Evolutionary conservation across 1,140 invertebrate genomes (phyloP).

Genomic region (Panagrolaimus sp.): DNA sequence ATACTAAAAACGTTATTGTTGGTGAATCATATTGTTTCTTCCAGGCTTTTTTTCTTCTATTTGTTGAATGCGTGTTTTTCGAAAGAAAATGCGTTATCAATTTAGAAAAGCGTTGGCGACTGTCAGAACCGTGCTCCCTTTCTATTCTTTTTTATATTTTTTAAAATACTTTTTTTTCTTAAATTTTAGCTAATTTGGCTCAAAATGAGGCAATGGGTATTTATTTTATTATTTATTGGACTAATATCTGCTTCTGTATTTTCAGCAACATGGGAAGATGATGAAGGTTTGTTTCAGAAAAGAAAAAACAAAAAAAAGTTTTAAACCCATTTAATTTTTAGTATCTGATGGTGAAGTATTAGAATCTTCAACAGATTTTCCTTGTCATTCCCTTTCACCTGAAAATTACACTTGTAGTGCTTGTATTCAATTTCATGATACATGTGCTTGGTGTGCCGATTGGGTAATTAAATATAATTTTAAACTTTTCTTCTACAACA

Average conservation of each 20-base stretch:
- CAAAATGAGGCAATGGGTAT: not conserved
- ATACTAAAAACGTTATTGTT: no score
- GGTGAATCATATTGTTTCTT: no score
- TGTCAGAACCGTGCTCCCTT: not conserved
- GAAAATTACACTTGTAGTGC: slow-evolving; percentile 55
- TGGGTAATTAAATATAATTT: slow-evolving; percentile 31
- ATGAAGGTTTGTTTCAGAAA: slow-evolving; percentile 2
- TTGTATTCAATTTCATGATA: slow-evolving; percentile 56
- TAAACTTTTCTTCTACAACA: slow-evolving; percentile 4
- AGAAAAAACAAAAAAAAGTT: not conserved
- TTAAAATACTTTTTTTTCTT: not conserved
- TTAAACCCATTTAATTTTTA: slow-evolving; percentile 20
- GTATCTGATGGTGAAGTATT: slow-evolving; percentile 42
- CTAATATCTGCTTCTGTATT: slow-evolving; percentile 1
- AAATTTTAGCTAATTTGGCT: slow-evolving; percentile 7
- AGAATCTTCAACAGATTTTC: slow-evolving; percentile 51
- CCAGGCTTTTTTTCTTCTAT: no score
- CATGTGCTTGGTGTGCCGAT: slow-evolving; percentile 55
- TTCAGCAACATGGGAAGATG: slow-evolving; percentile 4
- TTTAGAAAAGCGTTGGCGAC: not conserved
- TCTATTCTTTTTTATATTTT: not conserved
- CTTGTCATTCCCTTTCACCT: slow-evolving; percentile 52
- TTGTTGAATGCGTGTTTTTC: no score
- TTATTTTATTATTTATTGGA: slow-evolving; percentile 7
- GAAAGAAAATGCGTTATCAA: no score